These are phyloP conservation scores for Pangasianodon hypophthalmus DNA, from an alignment of 2,113 vertebrate genomes.

Conservation along the genomic window DNA sequence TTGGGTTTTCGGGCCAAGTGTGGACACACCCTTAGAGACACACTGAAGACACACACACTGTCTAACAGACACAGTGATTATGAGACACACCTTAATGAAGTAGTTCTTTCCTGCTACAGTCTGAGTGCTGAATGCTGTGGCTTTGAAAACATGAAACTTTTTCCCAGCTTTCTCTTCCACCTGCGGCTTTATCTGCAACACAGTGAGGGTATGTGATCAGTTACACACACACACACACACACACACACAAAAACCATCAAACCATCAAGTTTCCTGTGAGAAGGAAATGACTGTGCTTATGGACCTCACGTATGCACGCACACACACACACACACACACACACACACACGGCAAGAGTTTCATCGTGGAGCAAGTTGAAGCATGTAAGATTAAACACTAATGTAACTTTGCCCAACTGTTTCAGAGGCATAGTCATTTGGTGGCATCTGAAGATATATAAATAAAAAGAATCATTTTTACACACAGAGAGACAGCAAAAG, in stretches of 20 bases:
- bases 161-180: slow-evolving; percentile 64
- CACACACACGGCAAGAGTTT: neutral
- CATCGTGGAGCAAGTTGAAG: neutral
- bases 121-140: slow-evolving; percentile 67
- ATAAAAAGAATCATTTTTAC: neutral
- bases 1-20: neutral
- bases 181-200: slow-evolving; percentile 60
- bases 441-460: no score
- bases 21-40: neutral
- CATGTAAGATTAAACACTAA: neutral
- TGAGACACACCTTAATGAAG: slow-evolving; percentile 82
- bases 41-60: neutral
- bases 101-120: slow-evolving; percentile 76
- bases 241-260: neutral
- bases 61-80: neutral
- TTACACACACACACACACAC: slow-evolving; percentile 18
- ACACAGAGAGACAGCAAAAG: neutral
- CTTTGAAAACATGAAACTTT: slow-evolving; percentile 56
- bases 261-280: no score
- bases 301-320: neutral
- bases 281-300: no score
- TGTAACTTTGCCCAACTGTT: neutral
- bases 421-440: neutral
- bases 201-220: neutral
- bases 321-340: neutral